These are phyloP conservation scores for Pluvialis apricaria DNA, from an alignment of 2,113 vertebrate species.

Conservation along the genomic window DNA sequence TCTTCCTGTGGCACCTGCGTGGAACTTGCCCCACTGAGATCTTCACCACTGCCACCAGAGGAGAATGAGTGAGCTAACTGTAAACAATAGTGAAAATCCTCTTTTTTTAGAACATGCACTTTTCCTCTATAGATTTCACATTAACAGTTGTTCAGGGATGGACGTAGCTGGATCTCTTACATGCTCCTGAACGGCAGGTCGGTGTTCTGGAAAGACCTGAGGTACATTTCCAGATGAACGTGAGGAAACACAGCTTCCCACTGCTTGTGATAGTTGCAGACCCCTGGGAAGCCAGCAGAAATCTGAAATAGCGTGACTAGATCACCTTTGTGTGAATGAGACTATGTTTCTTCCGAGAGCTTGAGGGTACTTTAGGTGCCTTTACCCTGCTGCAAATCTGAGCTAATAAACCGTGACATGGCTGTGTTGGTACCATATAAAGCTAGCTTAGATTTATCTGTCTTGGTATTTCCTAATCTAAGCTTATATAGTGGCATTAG, in stretches of 20 bases:
- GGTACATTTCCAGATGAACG: background rate
- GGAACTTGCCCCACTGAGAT: background rate
- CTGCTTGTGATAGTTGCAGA: fast-evolving
- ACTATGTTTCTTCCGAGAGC: background rate
- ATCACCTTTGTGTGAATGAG: background rate
- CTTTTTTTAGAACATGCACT: background rate
- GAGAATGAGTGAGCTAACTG: background rate
- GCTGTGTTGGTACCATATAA: background rate
- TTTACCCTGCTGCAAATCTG: background rate
- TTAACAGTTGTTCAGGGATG: background rate
- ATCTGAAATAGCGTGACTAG: background rate
- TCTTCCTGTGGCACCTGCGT: background rate
- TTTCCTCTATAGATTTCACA: background rate
- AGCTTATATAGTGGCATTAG: background rate
- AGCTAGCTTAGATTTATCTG: background rate
- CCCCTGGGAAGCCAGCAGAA: background rate
- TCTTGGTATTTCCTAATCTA: background rate
- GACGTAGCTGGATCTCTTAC: background rate
- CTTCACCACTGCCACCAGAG: background rate
- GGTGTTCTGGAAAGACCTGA: background rate
- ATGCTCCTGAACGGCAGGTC: background rate
- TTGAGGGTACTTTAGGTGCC: background rate
- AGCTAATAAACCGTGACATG: background rate
- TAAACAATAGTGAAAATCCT: background rate
- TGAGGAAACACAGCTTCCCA: background rate